These are phyloP conservation scores for Anser brachyrhynchus DNA, from an alignment of 2,113 vertebrate species.

Conservation along the genomic window DNA sequence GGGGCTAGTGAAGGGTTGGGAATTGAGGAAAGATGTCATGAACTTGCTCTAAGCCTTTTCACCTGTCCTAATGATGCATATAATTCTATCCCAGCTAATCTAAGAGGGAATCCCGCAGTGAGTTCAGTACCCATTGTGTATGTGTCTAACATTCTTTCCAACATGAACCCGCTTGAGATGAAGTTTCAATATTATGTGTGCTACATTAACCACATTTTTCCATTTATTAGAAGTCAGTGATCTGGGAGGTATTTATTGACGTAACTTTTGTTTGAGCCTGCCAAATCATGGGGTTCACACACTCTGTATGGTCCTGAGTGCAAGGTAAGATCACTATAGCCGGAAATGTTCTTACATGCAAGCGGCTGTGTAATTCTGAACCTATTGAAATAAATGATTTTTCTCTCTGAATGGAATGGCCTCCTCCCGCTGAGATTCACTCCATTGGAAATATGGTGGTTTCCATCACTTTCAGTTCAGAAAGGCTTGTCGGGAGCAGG, in stretches of 20 bases:
- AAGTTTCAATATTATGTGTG: background rate
- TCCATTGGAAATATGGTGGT: background rate
- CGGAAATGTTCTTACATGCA: background rate
- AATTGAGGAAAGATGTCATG: background rate
- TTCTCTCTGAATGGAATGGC: background rate
- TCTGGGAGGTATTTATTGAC: background rate
- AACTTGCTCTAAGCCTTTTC: background rate
- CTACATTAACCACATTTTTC: background rate
- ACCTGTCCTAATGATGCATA: too few relatives aligned
- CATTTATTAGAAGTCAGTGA: background rate
- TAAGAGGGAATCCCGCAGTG: background rate
- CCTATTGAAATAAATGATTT: background rate
- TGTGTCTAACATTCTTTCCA: background rate
- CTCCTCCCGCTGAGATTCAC: background rate
- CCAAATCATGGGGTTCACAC: background rate
- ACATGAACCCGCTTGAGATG: background rate
- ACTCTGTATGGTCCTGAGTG: background rate
- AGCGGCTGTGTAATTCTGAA: background rate
- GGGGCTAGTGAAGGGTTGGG: background rate
- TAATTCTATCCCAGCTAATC: background rate
- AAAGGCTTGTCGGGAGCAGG: background rate
- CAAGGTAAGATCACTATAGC: accelerated
- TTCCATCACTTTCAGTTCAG: background rate
- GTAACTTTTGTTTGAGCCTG: background rate
- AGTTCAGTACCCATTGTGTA: background rate